Evolutionary conservation across 2,113 vertebrate species (phyloP).

Genomic region (Reinhardtius hippoglossoides): DNA sequence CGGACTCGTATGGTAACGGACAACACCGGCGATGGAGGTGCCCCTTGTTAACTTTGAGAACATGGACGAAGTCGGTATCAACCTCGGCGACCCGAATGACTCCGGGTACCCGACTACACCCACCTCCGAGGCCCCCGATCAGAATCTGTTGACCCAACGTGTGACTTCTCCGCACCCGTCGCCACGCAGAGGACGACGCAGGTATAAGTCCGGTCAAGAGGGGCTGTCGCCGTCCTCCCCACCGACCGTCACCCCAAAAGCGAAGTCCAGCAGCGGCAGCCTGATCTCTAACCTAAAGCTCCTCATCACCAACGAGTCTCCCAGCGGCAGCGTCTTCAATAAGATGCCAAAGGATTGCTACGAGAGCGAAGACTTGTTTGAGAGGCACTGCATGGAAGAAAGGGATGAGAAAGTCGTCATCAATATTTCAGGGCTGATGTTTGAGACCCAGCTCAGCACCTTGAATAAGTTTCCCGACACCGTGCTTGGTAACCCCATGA

Average conservation of each 20-base stretch:
- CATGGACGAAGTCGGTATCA: constrained; percentile 88
- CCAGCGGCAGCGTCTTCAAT: constrained; percentile 89
- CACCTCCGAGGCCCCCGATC: constrained; percentile 76
- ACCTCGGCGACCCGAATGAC: constrained; percentile 85
- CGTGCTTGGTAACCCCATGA: constrained; percentile 90
- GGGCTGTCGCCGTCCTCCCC: constrained; percentile 68
- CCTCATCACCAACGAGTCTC: constrained; percentile 86
- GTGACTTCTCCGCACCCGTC: constrained; percentile 72
- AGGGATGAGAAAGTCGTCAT: constrained; percentile 93
- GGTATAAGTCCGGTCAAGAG: constrained; percentile 62
- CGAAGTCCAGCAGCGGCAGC: constrained; percentile 84
- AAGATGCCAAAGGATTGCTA: constrained; percentile 85
- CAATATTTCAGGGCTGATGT: constrained; percentile 94
- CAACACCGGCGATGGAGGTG: constrained; percentile 87
- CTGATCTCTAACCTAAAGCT: constrained; percentile 90
- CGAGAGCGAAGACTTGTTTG: constrained; percentile 86
- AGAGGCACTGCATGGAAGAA: constrained; percentile 85
- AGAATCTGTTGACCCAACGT: constrained; percentile 67
- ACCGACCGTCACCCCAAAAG: constrained; percentile 79
- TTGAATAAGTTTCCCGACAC: constrained; percentile 93
- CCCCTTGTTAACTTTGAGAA: constrained; percentile 94
- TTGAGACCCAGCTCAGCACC: constrained; percentile 93
- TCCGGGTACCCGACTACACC: constrained; percentile 85
- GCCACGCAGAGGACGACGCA: constrained; percentile 60
- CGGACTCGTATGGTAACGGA: constrained; percentile 78